Evolutionary conservation across 2,113 vertebrate species (phyloP).

Genomic region (Hippolais icterina): DNA sequence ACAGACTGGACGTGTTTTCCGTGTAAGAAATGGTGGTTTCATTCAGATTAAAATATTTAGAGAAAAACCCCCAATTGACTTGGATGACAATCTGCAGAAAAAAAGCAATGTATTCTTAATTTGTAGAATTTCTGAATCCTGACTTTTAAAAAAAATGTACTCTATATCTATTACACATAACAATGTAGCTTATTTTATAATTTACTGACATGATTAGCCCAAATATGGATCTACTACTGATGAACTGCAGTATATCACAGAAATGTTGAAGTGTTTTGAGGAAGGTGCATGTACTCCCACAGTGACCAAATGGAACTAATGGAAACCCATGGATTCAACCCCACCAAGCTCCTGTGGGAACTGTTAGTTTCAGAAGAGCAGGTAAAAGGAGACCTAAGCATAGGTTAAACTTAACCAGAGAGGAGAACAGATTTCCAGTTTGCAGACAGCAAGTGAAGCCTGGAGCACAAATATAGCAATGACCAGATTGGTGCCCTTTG

Average conservation of each 20-base stretch:
- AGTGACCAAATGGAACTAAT: neutral
- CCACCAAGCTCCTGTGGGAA: neutral
- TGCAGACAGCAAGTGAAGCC: neutral
- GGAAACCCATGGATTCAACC: neutral
- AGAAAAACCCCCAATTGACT: neutral
- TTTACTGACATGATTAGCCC: neutral
- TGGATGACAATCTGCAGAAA: neutral
- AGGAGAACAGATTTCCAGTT: neutral
- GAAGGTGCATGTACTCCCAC: neutral
- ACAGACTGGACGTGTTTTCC: conserved; percentile 5
- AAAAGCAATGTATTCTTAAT: neutral
- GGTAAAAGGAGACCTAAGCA: neutral
- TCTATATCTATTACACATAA: neutral
- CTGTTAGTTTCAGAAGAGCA: neutral
- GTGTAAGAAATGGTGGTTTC: neutral
- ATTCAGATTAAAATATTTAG: conserved; percentile 1
- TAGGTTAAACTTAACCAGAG: neutral
- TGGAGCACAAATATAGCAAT: neutral
- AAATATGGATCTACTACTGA: neutral
- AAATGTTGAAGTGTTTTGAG: neutral
- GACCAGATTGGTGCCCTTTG: neutral
- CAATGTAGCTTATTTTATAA: neutral
- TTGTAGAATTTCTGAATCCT: neutral
- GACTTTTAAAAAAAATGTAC: neutral
- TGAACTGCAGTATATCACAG: neutral